Percentiles rank a stretch among this genome's conserved stretches.
phyloP scores from a whole-genome alignment of 2,113 vertebrate genomes.

The Chiloscyllium plagiosum region DNA sequence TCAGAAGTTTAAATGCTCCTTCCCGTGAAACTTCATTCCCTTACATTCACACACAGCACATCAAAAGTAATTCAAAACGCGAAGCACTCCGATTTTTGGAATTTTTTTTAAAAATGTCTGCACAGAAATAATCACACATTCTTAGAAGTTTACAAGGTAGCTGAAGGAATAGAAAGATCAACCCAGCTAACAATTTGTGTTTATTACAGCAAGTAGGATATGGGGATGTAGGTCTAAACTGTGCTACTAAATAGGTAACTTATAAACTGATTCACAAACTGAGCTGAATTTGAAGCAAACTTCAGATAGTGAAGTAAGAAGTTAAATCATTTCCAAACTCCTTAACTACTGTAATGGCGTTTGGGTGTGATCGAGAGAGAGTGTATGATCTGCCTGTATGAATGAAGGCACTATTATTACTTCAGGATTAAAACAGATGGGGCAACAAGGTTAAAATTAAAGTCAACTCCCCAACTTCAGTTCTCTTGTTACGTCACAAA shows the following conservation, averaged over 20 bases:
- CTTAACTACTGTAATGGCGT: neutral
- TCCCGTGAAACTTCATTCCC: neutral
- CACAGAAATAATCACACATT: neutral
- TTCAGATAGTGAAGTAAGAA: neutral
- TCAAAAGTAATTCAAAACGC: neutral
- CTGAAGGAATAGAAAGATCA: neutral
- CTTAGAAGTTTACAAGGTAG: neutral
- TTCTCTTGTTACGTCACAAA: neutral
- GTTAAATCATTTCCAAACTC: neutral
- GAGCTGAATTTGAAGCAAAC: neutral
- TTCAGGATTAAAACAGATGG: neutral
- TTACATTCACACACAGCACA: neutral
- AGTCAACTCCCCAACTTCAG: no score
- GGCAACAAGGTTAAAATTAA: neutral
- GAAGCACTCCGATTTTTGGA: neutral
- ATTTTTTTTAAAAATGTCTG: neutral
- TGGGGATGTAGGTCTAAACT: neutral
- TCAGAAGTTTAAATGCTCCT: neutral
- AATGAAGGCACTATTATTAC: neutral
- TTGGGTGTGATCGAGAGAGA: neutral
- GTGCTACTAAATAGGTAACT: neutral
- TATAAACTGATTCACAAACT: neutral
- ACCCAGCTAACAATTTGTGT: neutral
- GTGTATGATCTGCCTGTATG: neutral
- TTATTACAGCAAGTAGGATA: neutral